Evolutionary conservation across 2,797 vertebrate genomes (phyloP).

Genomic region (Lerista edwardsae): DNA sequence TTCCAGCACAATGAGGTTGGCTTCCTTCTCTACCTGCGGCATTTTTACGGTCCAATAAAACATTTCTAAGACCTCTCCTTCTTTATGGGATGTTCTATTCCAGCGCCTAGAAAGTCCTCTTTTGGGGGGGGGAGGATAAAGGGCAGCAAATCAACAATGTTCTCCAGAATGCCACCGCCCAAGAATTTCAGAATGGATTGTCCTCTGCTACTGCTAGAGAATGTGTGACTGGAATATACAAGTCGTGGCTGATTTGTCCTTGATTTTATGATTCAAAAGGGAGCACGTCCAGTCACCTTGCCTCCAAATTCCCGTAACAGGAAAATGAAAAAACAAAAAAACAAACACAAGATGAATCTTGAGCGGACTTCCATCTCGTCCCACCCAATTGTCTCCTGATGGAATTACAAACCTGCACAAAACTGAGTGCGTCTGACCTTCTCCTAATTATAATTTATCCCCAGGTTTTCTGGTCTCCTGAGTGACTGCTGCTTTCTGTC

Average conservation of each 20-base stretch:
- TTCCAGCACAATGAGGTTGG: background rate
- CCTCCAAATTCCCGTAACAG: background rate
- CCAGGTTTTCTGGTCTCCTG: background rate
- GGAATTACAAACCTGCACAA: background rate
- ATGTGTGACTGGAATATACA: background rate
- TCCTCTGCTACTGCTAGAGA: background rate
- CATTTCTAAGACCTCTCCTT: background rate
- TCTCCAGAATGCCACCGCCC: too few species aligned
- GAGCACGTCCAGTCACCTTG: background rate
- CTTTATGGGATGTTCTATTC: background rate
- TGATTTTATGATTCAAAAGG: background rate
- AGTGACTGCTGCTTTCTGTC: background rate
- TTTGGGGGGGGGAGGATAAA: background rate
- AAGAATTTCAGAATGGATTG: background rate
- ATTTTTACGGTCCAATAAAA: conserved; percentile 10
- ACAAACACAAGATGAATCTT: background rate
- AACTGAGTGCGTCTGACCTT: conserved; percentile 1
- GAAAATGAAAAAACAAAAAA: too few species aligned
- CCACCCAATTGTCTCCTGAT: too few species aligned
- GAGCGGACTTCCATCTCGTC: background rate
- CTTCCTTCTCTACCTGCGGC: background rate
- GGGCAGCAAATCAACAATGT: background rate
- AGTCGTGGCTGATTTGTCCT: too few species aligned
- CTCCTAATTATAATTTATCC: conserved; percentile 4
- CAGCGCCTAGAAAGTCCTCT: background rate